These are phyloP conservation scores for Macaca fascicularis DNA, from an alignment of 2,113 vertebrate species.

Conservation along the genomic window T2T-MFA8v1.1 NC_088375.1:41724501-41725000, in stretches of 20 bases:
- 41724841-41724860: conserved; percentile 18
- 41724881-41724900: neutral
- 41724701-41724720: neutral
- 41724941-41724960: neutral
- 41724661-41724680: neutral
- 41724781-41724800: neutral
- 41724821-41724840: neutral
- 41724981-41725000: conserved; percentile 1
- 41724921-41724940: neutral
- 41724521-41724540: neutral
- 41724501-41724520: neutral
- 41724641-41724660: neutral
- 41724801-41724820: neutral
- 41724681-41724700: neutral
- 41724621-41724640: neutral
- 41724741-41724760: neutral
- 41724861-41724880: neutral
- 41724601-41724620: neutral
- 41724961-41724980: neutral
- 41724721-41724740: neutral
- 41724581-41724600: neutral
- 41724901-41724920: neutral
- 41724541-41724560: neutral
- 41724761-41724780: neutral
- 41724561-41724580: neutral